Conservation (phyloP, 2,797 vertebrate species). For the Cyclopterus lumpus region DNA sequence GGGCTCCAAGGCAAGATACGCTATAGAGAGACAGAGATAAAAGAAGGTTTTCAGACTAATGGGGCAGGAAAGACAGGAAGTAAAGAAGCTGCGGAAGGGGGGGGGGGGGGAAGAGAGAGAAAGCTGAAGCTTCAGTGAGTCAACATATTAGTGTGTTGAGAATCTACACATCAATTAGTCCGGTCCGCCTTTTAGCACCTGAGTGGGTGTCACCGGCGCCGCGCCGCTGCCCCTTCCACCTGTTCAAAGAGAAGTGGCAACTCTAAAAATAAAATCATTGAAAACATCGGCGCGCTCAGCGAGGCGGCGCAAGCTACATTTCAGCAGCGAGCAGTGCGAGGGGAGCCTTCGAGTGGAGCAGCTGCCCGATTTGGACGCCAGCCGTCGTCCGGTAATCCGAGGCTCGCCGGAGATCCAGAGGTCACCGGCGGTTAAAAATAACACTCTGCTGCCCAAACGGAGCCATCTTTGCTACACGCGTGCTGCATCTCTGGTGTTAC, state of each 20-base stretch:
- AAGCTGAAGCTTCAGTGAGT: slow-evolving; percentile 44
- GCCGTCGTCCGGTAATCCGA: slow-evolving; percentile 56
- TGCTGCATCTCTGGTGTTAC: slow-evolving; percentile 8
- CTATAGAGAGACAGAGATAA: slow-evolving; percentile 66
- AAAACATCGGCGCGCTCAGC: background rate
- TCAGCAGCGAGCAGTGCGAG: background rate
- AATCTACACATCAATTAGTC: slow-evolving; percentile 58
- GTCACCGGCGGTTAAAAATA: slow-evolving; percentile 56
- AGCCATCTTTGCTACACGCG: slow-evolving; percentile 26
- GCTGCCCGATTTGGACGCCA: slow-evolving; percentile 25
- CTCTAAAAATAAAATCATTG: slow-evolving; percentile 42
- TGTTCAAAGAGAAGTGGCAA: slow-evolving; percentile 74
- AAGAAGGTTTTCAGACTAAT: slow-evolving; percentile 12
- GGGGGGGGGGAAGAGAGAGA: too few species aligned
- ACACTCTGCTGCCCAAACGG: slow-evolving; percentile 9
- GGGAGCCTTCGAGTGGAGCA: slow-evolving; percentile 1
- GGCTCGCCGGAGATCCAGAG: slow-evolving; percentile 46
- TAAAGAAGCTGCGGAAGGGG: slow-evolving; percentile 9
- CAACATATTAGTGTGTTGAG: slow-evolving; percentile 51
- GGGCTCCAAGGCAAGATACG: slow-evolving; percentile 83
- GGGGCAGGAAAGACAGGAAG: slow-evolving; percentile 6
- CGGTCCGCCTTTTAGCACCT: slow-evolving; percentile 69
- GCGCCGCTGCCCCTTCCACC: slow-evolving; percentile 64
- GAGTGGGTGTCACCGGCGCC: slow-evolving; percentile 53
- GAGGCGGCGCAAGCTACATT: background rate